Percentiles rank a stretch among this genome's conserved stretches.
Evolutionary conservation across 2,113 vertebrate genomes (phyloP).

Genomic region (Engystomops pustulosus): DNA sequence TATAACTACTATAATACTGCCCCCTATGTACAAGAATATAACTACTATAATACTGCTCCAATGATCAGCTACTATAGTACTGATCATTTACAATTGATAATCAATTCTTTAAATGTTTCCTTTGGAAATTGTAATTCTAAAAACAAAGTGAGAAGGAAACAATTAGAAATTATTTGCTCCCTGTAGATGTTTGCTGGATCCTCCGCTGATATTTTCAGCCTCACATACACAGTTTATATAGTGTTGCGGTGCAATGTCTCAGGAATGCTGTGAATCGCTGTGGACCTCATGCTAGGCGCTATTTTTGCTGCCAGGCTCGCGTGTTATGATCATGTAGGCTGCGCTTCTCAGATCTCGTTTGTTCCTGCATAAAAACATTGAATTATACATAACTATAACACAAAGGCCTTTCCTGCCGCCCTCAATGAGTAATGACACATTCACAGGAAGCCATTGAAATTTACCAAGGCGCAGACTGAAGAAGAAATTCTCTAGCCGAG

Average conservation of each 20-base stretch:
- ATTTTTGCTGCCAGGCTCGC: background rate
- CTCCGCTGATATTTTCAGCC: background rate
- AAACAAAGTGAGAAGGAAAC: too few species aligned
- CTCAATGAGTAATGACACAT: background rate
- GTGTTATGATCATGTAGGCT: background rate
- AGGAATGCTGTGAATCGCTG: conserved; percentile 17
- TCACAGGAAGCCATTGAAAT: background rate
- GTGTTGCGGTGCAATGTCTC: background rate
- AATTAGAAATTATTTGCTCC: too few species aligned
- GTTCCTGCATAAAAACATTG: background rate
- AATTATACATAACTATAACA: conserved; percentile 26
- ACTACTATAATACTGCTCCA: background rate
- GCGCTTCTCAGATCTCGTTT: background rate
- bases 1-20: conserved; percentile 13
- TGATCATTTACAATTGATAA: background rate
- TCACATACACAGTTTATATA: background rate
- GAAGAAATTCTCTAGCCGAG: background rate
- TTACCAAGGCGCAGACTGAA: background rate
- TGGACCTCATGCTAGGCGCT: background rate
- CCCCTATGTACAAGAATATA: background rate
- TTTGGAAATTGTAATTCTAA: too few species aligned
- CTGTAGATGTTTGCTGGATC: background rate
- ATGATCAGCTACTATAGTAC: background rate
- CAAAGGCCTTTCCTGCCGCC: background rate
- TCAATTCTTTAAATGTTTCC: background rate